Conservation (phyloP, 2,113 vertebrate genomes). For the Tyto alba region DNA sequence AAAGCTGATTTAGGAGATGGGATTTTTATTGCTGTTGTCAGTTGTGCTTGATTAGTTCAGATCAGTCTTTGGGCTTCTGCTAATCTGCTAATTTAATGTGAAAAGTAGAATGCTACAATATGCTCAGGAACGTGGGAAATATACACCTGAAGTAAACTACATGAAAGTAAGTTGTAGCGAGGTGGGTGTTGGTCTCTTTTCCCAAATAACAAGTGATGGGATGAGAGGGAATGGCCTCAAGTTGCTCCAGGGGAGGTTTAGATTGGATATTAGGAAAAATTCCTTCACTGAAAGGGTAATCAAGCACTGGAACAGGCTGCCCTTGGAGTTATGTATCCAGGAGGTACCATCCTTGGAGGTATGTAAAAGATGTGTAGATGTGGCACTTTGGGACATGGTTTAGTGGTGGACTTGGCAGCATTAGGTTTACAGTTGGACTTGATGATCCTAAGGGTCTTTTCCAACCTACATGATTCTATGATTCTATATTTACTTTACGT, state of each 20-base stretch:
- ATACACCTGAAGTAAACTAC: background rate
- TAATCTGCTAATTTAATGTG: background rate
- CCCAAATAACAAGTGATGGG: background rate
- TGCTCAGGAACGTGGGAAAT: background rate
- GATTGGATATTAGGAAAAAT: background rate
- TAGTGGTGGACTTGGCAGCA: background rate
- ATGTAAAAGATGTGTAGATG: background rate
- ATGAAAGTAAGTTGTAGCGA: background rate
- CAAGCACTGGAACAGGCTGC: background rate
- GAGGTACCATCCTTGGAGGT: background rate
- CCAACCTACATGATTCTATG: background rate
- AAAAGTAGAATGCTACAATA: background rate
- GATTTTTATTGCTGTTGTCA: background rate
- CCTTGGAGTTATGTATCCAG: no score
- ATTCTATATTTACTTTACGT: background rate
- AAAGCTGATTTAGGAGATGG: background rate
- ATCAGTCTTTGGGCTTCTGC: background rate
- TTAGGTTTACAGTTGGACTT: background rate
- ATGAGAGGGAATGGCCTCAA: background rate
- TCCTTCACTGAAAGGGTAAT: background rate
- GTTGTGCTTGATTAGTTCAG: background rate
- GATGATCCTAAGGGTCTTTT: background rate
- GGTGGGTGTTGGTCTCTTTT: background rate
- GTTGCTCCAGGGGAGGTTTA: background rate
- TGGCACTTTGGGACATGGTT: background rate